Conservation (phyloP, 2,888 invertebrate genomes). For the Heliconius cydno region DNA sequence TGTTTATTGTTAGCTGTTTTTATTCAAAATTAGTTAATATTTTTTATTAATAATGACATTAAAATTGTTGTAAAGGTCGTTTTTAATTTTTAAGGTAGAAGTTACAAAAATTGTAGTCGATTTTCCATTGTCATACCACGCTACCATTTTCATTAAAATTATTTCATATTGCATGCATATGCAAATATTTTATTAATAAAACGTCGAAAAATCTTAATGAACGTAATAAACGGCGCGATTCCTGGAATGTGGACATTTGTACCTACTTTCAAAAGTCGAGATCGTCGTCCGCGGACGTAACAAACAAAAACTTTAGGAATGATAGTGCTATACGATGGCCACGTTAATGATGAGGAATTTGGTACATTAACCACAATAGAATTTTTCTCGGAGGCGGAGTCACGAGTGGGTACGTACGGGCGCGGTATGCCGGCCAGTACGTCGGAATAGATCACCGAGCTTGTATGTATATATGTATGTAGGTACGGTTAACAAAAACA, state of each 20-base stretch:
- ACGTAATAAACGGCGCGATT: slow-evolving; percentile 63
- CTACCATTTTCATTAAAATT: slow-evolving; percentile 44
- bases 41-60: not conserved
- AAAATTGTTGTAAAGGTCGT: not conserved
- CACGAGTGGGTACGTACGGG: slow-evolving; percentile 60
- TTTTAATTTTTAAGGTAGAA: not conserved
- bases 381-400: slow-evolving; percentile 78
- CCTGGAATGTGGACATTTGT: slow-evolving; percentile 60
- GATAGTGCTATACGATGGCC: slow-evolving; percentile 58
- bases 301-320: slow-evolving; percentile 50
- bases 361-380: slow-evolving; percentile 81
- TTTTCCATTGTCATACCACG: not conserved
- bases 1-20: not conserved
- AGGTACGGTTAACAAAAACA: slow-evolving; percentile 45
- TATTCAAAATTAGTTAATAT: not conserved
- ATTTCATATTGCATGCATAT: slow-evolving; percentile 48
- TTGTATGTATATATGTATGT: slow-evolving; percentile 49
- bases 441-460: slow-evolving; percentile 59
- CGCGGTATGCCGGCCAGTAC: slow-evolving; percentile 65
- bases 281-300: slow-evolving; percentile 42
- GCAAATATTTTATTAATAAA: slow-evolving; percentile 60
- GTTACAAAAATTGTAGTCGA: not conserved
- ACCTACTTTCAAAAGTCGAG: slow-evolving; percentile 45
- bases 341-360: slow-evolving; percentile 78
- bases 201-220: slow-evolving; percentile 62